These are phyloP conservation scores for Nesidiocoris tenuis DNA, from an alignment of 2,888 invertebrate genomes.

Conservation along the genomic window DNA sequence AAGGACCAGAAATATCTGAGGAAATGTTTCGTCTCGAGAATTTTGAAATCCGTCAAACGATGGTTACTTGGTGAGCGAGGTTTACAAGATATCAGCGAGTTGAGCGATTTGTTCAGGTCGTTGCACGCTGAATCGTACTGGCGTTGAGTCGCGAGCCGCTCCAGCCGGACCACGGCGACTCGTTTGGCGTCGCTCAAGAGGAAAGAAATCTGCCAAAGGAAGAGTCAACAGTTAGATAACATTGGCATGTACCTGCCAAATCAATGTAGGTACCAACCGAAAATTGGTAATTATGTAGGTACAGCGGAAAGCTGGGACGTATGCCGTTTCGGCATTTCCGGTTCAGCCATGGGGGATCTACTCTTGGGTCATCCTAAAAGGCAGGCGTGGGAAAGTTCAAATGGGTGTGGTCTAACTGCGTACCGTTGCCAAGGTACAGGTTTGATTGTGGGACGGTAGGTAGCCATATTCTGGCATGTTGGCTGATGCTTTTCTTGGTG, in stretches of 20 bases:
- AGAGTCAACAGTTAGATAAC: too few species aligned
- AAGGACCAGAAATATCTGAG: slow-evolving; percentile 29
- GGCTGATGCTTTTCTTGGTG: too few species aligned
- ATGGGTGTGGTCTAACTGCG: too few species aligned
- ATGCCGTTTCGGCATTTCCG: background rate
- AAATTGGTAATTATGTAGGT: too few species aligned
- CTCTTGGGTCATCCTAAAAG: background rate
- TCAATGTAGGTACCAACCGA: too few species aligned
- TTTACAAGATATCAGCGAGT: background rate
- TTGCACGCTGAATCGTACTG: background rate
- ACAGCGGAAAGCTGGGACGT: too few species aligned
- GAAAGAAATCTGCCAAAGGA: background rate
- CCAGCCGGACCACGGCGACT: background rate
- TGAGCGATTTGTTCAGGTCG: background rate
- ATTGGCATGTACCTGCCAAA: too few species aligned
- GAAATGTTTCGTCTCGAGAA: slow-evolving; percentile 10
- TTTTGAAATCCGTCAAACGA: slow-evolving; percentile 7
- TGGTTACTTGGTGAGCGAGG: background rate
- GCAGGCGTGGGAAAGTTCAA: too few species aligned
- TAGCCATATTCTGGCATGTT: too few species aligned
- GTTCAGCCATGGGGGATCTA: background rate
- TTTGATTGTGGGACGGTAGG: too few species aligned
- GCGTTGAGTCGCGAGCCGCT: background rate
- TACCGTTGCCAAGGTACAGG: too few species aligned
- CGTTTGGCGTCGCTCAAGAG: background rate